These are phyloP conservation scores for Glossophaga mutica DNA, from an alignment of 2,797 vertebrate species.

Conservation along the genomic window DNA sequence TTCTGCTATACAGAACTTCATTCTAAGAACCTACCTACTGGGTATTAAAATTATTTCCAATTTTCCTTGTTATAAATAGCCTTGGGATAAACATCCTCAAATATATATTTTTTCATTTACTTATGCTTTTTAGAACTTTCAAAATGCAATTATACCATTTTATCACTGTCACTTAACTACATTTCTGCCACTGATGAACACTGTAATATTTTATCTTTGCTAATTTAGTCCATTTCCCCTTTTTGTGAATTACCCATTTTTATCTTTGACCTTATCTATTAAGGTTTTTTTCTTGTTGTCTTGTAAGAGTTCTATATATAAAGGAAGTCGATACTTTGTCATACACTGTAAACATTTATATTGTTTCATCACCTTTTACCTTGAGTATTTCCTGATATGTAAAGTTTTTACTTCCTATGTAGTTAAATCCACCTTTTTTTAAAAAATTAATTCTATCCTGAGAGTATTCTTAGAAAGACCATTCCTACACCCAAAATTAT, in stretches of 20 bases:
- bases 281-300: not conserved
- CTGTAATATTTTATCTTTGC: not conserved
- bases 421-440: not conserved
- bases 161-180: not conserved
- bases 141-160: not conserved
- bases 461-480: not conserved
- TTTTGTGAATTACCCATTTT: not conserved
- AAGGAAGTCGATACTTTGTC: not conserved
- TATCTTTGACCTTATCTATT: not conserved
- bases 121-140: not conserved
- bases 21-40: not conserved
- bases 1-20: not conserved
- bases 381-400: not conserved
- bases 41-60: not conserved
- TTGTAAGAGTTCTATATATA: not conserved
- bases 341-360: not conserved
- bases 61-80: not conserved
- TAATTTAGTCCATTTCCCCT: not conserved
- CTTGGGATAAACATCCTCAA: not conserved
- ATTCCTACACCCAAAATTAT: not conserved
- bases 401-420: not conserved
- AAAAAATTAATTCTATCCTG: not conserved
- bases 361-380: not conserved
- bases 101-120: not conserved
- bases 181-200: not conserved